Base-by-base conservation (phyloP, 2,888 invertebrate genomes). In the Isoperla grammatica region DNA sequence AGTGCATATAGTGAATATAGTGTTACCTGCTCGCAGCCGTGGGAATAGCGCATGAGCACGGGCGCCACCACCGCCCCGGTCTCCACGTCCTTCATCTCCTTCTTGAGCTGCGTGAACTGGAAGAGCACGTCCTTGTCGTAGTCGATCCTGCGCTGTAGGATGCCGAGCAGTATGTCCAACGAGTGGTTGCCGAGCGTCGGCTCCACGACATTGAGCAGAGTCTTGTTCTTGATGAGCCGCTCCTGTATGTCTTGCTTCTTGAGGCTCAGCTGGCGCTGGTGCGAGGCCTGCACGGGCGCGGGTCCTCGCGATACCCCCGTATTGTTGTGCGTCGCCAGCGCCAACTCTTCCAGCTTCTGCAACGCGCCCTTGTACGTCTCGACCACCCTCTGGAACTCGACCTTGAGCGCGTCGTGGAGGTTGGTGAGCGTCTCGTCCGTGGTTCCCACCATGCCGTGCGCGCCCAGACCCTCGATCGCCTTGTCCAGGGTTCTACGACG, bases 151-250 rank as follows among this genome's bases (percentile, higher is more conserved):
- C 86, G 82, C 49, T 87, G 84, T 42, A 95, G 78, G 49, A 78
- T 77, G 17, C 75, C 81, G 62, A 94, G 78, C 57, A 95, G 79
- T 73, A 90, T 88, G 69, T 90, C 85, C 67, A 94, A 73, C 2
- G 86, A 86, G 29, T 88, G 87, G 71, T 90, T 90, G 70, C 90
- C 90, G 67, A 94, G 78, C 61, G 90, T 86, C 48, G 93, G 79
- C 65, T 80, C 79, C 12, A 79, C 74, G 8, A 78, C 76, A 67
- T 79, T 94, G 63, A 93, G 78, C 39, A 95, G 77, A 0, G 91
- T 88, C 75, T 94, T 93, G 76, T 95, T 95, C 76, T 94, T 93
- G 69, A 95, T 94, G 57, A 95, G 79, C 1, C 95, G 78, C 66
- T 92, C 86, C 73, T 95, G 94, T 54, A 95, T 91, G 71, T 95